Evolutionary conservation across 1,140 invertebrate species (phyloP).

Genomic region (Ericerus pela): DNA sequence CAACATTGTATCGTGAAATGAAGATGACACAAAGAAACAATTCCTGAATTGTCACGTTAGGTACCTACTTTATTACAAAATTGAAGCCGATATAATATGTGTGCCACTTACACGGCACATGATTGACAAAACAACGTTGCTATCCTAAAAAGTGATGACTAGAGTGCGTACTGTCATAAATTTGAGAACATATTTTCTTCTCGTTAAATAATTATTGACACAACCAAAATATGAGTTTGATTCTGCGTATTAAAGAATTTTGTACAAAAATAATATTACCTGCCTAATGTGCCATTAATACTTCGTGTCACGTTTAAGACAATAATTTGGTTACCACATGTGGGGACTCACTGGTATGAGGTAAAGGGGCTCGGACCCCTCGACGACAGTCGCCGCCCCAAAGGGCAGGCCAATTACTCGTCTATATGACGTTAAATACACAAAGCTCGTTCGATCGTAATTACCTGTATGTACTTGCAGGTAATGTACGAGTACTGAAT

Average conservation of each 20-base stretch:
- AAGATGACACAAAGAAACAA: background rate
- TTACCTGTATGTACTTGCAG: too few species aligned
- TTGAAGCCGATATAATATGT: background rate
- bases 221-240: background rate
- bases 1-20: background rate
- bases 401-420: too few species aligned
- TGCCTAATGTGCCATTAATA: background rate
- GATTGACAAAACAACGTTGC: background rate
- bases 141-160: too few species aligned
- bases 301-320: too few species aligned
- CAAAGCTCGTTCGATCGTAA: too few species aligned
- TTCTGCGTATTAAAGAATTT: background rate
- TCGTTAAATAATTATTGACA: background rate
- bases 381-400: too few species aligned
- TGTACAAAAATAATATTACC: background rate
- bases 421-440: too few species aligned
- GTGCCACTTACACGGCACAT: background rate
- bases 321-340: too few species aligned
- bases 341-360: too few species aligned
- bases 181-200: background rate
- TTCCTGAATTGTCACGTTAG: background rate
- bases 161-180: background rate
- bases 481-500: too few species aligned
- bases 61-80: background rate
- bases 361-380: background rate